Evolutionary conservation across 2,888 invertebrate species (phyloP), one percentile per base, ranked within the genome.

Genomic region (Molorchus minor): DNA sequence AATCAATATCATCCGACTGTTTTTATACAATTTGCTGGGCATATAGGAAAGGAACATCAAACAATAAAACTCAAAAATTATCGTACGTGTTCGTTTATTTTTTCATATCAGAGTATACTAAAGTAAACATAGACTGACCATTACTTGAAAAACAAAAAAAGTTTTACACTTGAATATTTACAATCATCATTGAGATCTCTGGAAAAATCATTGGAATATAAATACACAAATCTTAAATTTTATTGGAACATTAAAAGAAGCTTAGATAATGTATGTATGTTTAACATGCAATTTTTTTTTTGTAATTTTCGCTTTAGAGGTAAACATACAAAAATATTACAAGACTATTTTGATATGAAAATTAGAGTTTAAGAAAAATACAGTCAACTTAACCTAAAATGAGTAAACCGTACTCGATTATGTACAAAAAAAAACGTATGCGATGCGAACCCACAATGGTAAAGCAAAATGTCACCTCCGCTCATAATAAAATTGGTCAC

Each of bases 121-220:
- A 76, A 76, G 72, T 75, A 77, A 71, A 77, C 76, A 77, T 75
- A 76, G 78, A 79, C 78, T 79, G 79, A 79, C 78, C 79, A 76
- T 79, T 71, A 76, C 68, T 73, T 72, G 75, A 76, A 77, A 77
- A 75, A 75, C 64, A 66, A 68, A 58, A 58, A 61, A 68, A 66
- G 69, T 67, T 67, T 70, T 68, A 68, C 68, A 71, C 52, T 67
- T 71, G 62, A 69, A 67, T 75, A 75, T 75, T 70, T 74, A 75
- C 74, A 75, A 65, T 68, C 70, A 68, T 73, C 64, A 71, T 64
- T 77, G 77, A 77, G 77, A 77, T 77, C 77, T 66, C 71, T 72
- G 72, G 74, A 75, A 75, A 73, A 72, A 69, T 68, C 65, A 72
- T 68, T 73, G 74, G 75, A 75, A 74, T 76, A 74, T 73, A 76